Evolutionary conservation across 2,113 vertebrate genomes (phyloP), one percentile per base, ranked within the genome.

Genomic region (Petromus typicus): DNA sequence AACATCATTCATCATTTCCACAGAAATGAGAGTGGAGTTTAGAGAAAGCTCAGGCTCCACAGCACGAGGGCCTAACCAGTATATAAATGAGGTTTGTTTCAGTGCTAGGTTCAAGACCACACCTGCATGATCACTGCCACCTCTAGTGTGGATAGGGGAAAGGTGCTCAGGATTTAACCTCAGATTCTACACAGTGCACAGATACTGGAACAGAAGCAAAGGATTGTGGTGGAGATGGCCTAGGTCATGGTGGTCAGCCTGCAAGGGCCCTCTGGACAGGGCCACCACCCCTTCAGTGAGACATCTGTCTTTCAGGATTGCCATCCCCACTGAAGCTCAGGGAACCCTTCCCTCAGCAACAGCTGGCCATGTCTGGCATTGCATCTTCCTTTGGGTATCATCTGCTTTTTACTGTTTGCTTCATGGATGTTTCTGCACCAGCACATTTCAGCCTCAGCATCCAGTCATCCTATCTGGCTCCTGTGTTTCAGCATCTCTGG

Each of bases 31-130:
- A 34, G 43, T 32, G 27, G 86, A 12, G 1, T 30, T 81, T n/a
- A 25, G 25, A 81, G 30, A 73, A 13, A 17, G 1, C 34, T 32
- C 34, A 67, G 57, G 7, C 14, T 27, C 12, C 0, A 0, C 20
- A 37, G 40, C 45, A 45, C 10, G 14, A 40, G 2, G 25, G 1
- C 23, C 17, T n/a, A 81, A 37, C 2, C 45, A 93, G 37, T 16
- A 75, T 43, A 63, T n/a, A 61, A 59, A 30, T 0, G 40, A 78
- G 54, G 16, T 17, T 9, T 59, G 5, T 25, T 78, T 69, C 12
- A 57, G 14, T 67, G 22, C 20, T 18, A 18, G 56, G 34, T 45
- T 75, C 12, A 40, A 93, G 32, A 84, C n/a, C 16, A 6, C 23
- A 43, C 66, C 22, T 51, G 18, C 7, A 27, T 23, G 11, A 22